Evolutionary conservation across 1,140 invertebrate genomes (phyloP), one percentile per base, ranked within the genome.

Genomic region (Mya arenaria): DNA sequence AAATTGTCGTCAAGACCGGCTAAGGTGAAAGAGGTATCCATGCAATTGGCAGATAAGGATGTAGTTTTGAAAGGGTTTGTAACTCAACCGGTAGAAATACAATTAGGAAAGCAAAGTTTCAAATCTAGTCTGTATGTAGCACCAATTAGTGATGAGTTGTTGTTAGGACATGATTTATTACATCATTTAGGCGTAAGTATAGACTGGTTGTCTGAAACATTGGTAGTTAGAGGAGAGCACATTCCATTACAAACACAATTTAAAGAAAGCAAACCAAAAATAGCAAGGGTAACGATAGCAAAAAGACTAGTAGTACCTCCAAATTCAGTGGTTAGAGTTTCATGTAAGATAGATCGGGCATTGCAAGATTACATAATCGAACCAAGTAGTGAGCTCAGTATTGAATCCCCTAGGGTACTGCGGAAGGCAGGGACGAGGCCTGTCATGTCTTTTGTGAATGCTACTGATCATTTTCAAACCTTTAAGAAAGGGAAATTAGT

Each of bases 381-480:
- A 69, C 63, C 72, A 25, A 25, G 28, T 23, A 55, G 58, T 1
- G 30, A 77, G 3, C n/a, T 63, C 15, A 28, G 19, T 19, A 15
- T 72, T 13, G 25, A 62, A 10, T 23, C 63, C 23, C 78, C 78
- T 5, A 72, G 56, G 41, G 62, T 44, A 25, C 4, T 73, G 25
- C 56, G 58, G 19, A 8, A 25, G 19, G 41, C 15, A 13, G 48
- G 30, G 15, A 73, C 32, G 36, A 25, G 25, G 15, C 68, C 79
- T 36, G 44, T 63, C 3, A 28, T 82, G 10, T 73, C 56, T 72
- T 17, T 82, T 2, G 36, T 82, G 44, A 82, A 82, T 52, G 17
- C 36, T 17, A 30, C 37, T 39, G 69, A 82, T 52, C 48, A 37
- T 23, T 55, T 32, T 44, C 28, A 44, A 13, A 72, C 48, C 13